phyloP scores from a whole-genome alignment of 2,113 vertebrate genomes.

The Rattus rattus region DNA sequence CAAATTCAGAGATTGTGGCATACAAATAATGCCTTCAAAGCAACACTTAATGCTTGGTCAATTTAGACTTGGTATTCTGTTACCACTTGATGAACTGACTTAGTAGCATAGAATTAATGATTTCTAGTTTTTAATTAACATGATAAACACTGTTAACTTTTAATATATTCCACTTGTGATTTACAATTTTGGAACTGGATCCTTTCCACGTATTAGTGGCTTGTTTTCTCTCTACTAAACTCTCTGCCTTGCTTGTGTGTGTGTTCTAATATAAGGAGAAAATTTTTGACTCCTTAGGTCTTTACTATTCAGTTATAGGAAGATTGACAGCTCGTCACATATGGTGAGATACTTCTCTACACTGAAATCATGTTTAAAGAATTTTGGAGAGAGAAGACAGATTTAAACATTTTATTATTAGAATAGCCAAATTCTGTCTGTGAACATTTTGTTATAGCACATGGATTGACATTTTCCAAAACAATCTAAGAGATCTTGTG shows the following conservation, averaged over 20 bases:
- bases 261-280: constrained; percentile 9
- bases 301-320: neutral
- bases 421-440: neutral
- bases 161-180: constrained; percentile 33
- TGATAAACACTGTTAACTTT: neutral
- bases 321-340: neutral
- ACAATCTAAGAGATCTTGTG: fast-evolving
- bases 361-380: neutral
- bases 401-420: neutral
- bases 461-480: neutral
- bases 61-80: constrained; percentile 22
- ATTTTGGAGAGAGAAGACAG: neutral
- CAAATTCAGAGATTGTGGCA: constrained; percentile 8
- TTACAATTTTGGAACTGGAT: neutral
- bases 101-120: neutral
- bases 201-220: neutral
- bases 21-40: neutral
- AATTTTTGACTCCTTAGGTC: neutral
- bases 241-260: neutral
- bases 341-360: neutral
- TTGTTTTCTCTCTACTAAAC: neutral
- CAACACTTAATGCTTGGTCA: constrained; percentile 17
- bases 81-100: constrained; percentile 42
- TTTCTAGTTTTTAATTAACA: constrained; percentile 34
- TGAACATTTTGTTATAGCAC: neutral